Evolutionary conservation across 2,888 invertebrate genomes (phyloP), one percentile per base, ranked within the genome.

Genomic region (Meiosimyza decipiens): DNA sequence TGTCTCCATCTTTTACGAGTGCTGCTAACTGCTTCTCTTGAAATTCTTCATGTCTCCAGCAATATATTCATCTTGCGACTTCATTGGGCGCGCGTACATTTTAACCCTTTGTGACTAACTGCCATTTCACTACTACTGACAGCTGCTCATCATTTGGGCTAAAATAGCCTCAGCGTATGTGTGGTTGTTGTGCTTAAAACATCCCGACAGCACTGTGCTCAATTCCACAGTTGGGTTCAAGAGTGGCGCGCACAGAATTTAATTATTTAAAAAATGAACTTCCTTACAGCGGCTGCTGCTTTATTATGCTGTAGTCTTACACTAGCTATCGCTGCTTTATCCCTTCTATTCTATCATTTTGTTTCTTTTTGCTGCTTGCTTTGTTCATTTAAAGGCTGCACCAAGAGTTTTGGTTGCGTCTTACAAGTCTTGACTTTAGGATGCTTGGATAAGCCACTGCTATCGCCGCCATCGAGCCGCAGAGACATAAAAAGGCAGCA

Each of bases 211-310:
- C 49, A 22, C 40, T 9, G 40, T 40, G 28, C 28, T 28, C 28
- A 28, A 28, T 28, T 28, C 28, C 28, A 4, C 28, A 3, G 28
- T 28, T 40, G 40, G 40, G 40, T 40, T 40, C 40, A 40, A 9
- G 40, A 40, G 40, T 40, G 40, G 40, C 40, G 40, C 40, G 67
- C 67, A 55, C 12, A 57, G 67, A 67, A 67, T 67, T 67, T 67
- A 67, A 67, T 67, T 67, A 67, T 67, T 67, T 67, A 67, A 55
- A 55, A 55, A 67, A 67, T 67, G 55, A 55, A 67, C 67, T 67
- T 47, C 57, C 16, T 54, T 33, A 66, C 28, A 52, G 54, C 52
- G 33, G 52, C 54, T n/a, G 33, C 54, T 65, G 33, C 59, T 15
- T 18, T 28, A 57, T 57, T 57, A 57, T 57, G 22, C 57, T 57